These are phyloP conservation scores for Trinectes maculatus DNA, from an alignment of 2,113 vertebrate species.

Conservation along the genomic window DNA sequence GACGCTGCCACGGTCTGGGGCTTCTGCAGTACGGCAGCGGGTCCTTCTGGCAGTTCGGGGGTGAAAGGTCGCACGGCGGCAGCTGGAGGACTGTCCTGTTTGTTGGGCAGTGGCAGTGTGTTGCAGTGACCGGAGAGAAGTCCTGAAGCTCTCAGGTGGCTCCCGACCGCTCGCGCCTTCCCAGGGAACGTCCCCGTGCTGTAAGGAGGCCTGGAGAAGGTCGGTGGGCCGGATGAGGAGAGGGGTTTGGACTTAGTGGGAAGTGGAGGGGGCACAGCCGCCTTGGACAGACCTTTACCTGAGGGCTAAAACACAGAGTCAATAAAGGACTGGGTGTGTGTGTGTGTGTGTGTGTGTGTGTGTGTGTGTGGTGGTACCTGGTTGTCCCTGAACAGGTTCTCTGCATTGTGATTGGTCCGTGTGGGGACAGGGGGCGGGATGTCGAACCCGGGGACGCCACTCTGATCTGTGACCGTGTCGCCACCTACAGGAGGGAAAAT, in stretches of 20 bases:
- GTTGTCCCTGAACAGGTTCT: conserved; percentile 85
- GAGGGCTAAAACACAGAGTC: conserved; percentile 73
- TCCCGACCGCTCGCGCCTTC: conserved; percentile 71
- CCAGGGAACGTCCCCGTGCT: conserved; percentile 77
- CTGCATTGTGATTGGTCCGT: conserved; percentile 88
- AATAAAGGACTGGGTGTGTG: no score
- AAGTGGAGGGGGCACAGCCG: conserved; percentile 84
- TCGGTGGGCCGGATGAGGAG: conserved; percentile 67
- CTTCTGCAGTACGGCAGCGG: conserved; percentile 73
- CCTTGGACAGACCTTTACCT: conserved; percentile 82
- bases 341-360: neutral
- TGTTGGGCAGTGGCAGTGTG: conserved; percentile 79
- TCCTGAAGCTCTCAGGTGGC: conserved; percentile 44
- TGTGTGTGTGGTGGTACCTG: conserved; percentile 80
- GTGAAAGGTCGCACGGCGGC: conserved; percentile 91
- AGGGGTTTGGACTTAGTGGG: conserved; percentile 91
- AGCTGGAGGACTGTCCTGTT: conserved; percentile 89
- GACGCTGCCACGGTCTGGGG: conserved; percentile 91
- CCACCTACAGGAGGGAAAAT: conserved; percentile 46
- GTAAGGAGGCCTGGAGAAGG: conserved; percentile 69
- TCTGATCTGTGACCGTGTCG: conserved; percentile 81
- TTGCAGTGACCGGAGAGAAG: conserved; percentile 76
- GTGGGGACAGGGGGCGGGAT: conserved; percentile 73
- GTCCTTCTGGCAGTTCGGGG: conserved; percentile 78
- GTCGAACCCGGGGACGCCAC: conserved; percentile 83